These are phyloP conservation scores for Drosophila incognita DNA, from an alignment of 2,888 invertebrate species.

Conservation along the genomic window DNA sequence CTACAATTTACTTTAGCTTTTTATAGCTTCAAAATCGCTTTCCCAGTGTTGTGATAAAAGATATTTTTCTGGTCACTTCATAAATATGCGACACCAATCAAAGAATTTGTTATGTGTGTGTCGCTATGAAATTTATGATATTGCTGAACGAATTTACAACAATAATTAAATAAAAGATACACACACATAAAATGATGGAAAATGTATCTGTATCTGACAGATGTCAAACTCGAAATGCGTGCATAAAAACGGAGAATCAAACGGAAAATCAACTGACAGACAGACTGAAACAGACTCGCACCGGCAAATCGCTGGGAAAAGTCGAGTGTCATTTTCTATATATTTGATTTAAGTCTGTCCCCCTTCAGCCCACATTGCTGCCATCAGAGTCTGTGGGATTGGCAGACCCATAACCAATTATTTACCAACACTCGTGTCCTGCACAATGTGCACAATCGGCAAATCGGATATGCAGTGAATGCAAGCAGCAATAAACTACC, in stretches of 20 bases:
- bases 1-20: conserved; percentile 10
- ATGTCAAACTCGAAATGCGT: conserved; percentile 73
- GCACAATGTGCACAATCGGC: conserved; percentile 61
- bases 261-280: conserved; percentile 46
- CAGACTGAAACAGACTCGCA: not conserved
- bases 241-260: conserved; percentile 68
- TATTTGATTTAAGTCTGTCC: conserved; percentile 47
- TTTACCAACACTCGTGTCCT: conserved; percentile 70
- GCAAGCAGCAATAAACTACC: conserved; percentile 41
- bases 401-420: conserved; percentile 71
- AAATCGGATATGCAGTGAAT: conserved; percentile 70
- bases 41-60: conserved; percentile 15
- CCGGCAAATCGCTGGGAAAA: conserved; percentile 54
- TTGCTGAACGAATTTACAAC: conserved; percentile 68
- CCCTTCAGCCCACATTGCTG: not conserved
- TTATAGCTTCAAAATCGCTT: conserved; percentile 11
- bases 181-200: conserved; percentile 37
- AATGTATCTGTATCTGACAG: conserved; percentile 70
- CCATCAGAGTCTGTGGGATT: conserved; percentile 29
- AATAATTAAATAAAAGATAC: conserved; percentile 67
- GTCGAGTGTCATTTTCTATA: conserved; percentile 57
- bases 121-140: conserved; percentile 63
- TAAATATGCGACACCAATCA: conserved; percentile 55
- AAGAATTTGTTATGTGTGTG: conserved; percentile 50
- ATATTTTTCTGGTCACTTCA: conserved; percentile 36